Evolutionary conservation across 2,888 invertebrate species (phyloP), one percentile per base, ranked within the genome.

Genomic region (Polyommatus icarus): DNA sequence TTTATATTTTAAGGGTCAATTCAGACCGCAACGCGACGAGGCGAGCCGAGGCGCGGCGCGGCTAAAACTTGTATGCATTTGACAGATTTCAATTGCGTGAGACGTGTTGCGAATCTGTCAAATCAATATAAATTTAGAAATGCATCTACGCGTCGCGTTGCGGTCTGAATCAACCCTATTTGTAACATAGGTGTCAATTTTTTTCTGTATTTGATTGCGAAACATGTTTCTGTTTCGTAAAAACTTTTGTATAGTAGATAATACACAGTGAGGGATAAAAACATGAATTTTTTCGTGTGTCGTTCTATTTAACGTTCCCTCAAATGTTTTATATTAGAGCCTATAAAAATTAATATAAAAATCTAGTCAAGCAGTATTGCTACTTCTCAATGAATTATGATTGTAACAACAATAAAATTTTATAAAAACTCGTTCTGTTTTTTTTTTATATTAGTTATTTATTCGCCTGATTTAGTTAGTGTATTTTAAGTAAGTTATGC

Each of bases 321-420:
- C 12, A 61, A 1, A 61, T 61, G 3, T 20, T 61, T 24, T 61
- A 20, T 4, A 2, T 20, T 12, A 61, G 20, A 24, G 3, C 61
- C 5, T 24, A 24, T 10, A 10, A 10, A 67, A 10, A 67, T 6
- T 15, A 32, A 32, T 29, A 67, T 29, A 20, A 61, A 29, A 67
- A 67, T 67, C 67, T 67, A 67, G 67, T 67, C 67, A 67, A 32
- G 12, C 67, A 67, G 29, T 29, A 67, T 29, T 67, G 67, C 24
- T 29, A 67, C 24, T 24, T 67, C 67, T 29, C 67, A 67, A 24
- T 67, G 6, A 67, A 67, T 32, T 67, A 67, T 29, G 15, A 67
- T 67, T 67, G 18, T 32, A 29, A 32, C 6, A 29, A 29, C 29
- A 67, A 67, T 67, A 67, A 67, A 67, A 29, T 18, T 67, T 67